Evolutionary conservation across 2,888 invertebrate genomes (phyloP).

Genomic region (Cosmia trapezina): DNA sequence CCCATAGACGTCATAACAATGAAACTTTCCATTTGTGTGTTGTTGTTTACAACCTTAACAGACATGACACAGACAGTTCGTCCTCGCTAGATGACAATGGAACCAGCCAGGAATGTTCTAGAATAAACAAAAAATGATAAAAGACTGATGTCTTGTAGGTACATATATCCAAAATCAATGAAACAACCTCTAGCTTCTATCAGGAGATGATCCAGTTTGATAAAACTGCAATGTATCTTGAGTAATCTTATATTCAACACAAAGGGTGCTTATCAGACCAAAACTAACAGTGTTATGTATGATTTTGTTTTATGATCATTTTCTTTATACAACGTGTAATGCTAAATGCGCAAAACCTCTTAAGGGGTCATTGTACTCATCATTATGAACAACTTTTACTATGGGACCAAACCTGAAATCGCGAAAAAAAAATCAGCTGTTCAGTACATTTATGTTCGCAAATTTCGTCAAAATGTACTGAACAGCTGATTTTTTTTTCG

Average conservation of each 20-base stretch:
- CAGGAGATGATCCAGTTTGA: conserved; percentile 50
- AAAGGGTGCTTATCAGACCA: conserved; percentile 30
- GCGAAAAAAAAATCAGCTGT: no score
- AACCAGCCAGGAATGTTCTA: conserved; percentile 26
- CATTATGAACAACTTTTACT: no score
- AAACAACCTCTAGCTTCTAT: conserved; percentile 24
- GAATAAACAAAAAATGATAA: neutral
- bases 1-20: no score
- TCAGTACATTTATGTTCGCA: no score
- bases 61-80: neutral
- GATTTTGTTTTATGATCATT: conserved; percentile 14
- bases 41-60: no score
- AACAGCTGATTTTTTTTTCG: no score
- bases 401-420: no score
- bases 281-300: neutral
- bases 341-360: no score
- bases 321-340: no score
- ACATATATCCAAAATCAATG: conserved; percentile 2
- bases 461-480: no score
- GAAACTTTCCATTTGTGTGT: no score
- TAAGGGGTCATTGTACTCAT: no score
- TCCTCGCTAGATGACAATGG: neutral
- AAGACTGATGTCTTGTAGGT: neutral
- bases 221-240: conserved; percentile 22
- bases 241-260: conserved; percentile 33